Evolutionary conservation across 2,888 invertebrate species (phyloP), one percentile per base, ranked within the genome.

Genomic region (Hypselothyrea guttata): DNA sequence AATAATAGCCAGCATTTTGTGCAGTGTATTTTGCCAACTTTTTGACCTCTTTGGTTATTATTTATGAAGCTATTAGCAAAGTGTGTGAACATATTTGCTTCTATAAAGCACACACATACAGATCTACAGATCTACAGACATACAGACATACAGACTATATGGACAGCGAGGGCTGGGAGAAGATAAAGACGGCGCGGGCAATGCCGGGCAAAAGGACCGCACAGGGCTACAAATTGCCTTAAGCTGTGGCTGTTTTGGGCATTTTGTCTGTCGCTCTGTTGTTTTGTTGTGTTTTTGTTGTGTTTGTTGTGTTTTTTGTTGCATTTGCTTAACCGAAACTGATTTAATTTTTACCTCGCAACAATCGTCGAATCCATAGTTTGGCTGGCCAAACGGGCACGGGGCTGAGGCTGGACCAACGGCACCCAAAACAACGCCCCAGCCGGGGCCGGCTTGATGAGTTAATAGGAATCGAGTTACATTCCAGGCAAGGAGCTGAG

Each of bases 381-480:
- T 12, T 18, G 47, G n/a, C 30, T 11, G 9, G 27, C 16, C 16
- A 34, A 3, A 22, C 28, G 51, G 42, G 27, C 37, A 41, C 28
- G 47, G 30, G 38, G 42, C 34, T 45, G 41, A 41, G 59, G 51
- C 54, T 42, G 54, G 22, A 22, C 22, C 22, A 22, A 22, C 22
- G 22, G 69, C 69, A 57, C 58, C 72, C 47, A 45, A 71, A 67
- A 45, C 52, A 61, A 77, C 76, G 83, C 83, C 77, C 83, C 65
- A 77, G 77, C 79, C n/a, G n/a, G n/a, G n/a, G 60, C 70, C 75
- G 68, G 83, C 81, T 86, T 88, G 87, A 88, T 88, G 87, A 88
- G 88, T 88, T 88, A 88, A 88, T 87, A 88, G 88, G 88, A 88
- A 88, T 88, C 88, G 86, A 86, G 88, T 88, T 88, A 88, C 87